Conservation (phyloP, 2,113 vertebrate genomes). For the Anser brachyrhynchus region DNA sequence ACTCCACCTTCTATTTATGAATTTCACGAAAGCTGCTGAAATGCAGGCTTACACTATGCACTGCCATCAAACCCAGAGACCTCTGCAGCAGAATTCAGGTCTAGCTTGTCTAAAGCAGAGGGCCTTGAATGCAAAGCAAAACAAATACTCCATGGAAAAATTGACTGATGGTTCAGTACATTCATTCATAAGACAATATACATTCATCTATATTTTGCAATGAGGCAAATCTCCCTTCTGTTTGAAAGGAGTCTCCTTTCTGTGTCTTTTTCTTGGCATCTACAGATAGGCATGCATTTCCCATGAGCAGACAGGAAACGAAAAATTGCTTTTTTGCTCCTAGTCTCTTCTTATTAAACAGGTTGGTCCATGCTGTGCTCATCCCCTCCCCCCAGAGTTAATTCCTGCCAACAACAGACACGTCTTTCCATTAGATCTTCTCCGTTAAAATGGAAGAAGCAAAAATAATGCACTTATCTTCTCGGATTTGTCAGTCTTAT, state of each 20-base stretch:
- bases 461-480: slow-evolving; percentile 55
- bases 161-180: not conserved
- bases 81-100: not conserved
- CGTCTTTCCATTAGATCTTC: slow-evolving; percentile 18
- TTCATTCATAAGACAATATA: not conserved
- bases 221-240: not conserved
- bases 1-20: not conserved
- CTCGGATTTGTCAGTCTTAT: slow-evolving; percentile 30
- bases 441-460: slow-evolving; percentile 20
- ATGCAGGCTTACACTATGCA: not conserved
- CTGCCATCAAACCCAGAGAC: not conserved
- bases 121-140: not conserved
- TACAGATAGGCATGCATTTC: not conserved
- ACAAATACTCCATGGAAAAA: not conserved
- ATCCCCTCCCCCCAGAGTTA: not conserved
- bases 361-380: not conserved
- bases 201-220: not conserved
- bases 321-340: not conserved
- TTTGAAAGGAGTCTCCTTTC: not conserved
- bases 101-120: not conserved
- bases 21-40: not conserved
- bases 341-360: not conserved
- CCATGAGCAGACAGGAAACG: not conserved
- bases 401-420: not conserved
- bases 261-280: not conserved